Conservation (phyloP, 2,888 invertebrate species). For the Idaea biselata region DNA sequence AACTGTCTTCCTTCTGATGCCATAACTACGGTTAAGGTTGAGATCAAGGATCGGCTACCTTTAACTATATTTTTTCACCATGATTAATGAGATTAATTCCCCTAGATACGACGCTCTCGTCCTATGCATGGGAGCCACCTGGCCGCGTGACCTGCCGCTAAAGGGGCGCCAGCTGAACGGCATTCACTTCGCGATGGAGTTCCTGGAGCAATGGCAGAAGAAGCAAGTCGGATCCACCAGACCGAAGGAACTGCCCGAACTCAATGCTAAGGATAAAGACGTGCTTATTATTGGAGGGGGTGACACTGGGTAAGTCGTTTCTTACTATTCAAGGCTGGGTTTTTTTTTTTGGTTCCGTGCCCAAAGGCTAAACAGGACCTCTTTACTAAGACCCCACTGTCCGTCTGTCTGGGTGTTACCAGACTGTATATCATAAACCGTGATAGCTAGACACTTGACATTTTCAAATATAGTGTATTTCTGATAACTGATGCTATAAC, state of each 20-base stretch:
- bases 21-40: no score
- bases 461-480: no score
- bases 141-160: constrained; percentile 95
- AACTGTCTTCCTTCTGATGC: no score
- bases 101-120: constrained; percentile 91
- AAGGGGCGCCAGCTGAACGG: constrained; percentile 94
- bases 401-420: no score
- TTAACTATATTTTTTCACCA: no score
- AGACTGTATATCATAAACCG: no score
- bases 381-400: no score
- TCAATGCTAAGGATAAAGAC: constrained; percentile 95
- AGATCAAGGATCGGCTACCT: no score
- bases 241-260: constrained; percentile 64
- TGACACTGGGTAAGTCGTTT: constrained; percentile 85
- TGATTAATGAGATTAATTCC: neutral
- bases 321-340: neutral
- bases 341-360: no score
- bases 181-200: constrained; percentile 99
- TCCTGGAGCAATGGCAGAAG: constrained; percentile 98
- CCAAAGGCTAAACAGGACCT: no score
- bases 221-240: constrained; percentile 87
- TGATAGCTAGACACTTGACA: no score
- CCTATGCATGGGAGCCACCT: constrained; percentile 96
- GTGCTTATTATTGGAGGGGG: constrained; percentile 95
- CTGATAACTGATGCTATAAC: no score